Base-by-base conservation (phyloP, 2,797 vertebrate genomes). In the Poeciliopsis gracilis region DNA sequence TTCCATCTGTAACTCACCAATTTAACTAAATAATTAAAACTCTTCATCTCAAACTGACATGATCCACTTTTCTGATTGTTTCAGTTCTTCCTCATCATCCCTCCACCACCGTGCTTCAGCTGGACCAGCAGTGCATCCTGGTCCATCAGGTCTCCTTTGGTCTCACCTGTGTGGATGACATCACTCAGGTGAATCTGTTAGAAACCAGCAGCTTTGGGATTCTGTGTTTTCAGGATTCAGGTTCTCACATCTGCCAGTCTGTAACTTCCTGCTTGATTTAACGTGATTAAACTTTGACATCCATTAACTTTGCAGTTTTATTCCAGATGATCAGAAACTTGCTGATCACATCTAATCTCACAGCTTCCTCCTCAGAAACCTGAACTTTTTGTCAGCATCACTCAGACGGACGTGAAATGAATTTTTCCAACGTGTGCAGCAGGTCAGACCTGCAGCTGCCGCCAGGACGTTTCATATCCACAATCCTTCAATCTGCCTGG, bases 401-500 rank as follows among this genome's bases (percentile, higher is more conserved):
- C 28, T 49, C 45, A 51, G 30, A 72, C 3, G 28, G 46, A 72
- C 4, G 25, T 47, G n/a, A 72, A 20, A 73, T 45, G 16, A 73
- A 36, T 9, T 51, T 36, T 72, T 18, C 46, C 5, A 28, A 4
- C n/a, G 28, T 70, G 41, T 13, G 28, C 23, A 16, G 5, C 12
- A 47, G 25, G 45, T 30, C 25, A 47, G 70, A 72, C 16, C 23
- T 18, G 18, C 30, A 51, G 28, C 47, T 61, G 69, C 41, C 18
- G 0, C 67, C 55, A 38, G 41, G 51, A 82, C 71, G 49, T 70
- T 82, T 82, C 59, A 79, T 33, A 72, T 72, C 41, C 69, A 83
- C 67, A 82, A 61, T 47, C 38, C 77, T 72, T 4, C 33, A 73
- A 63, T 38, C 72, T 28, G 83, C 78, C 75, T 72, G 47, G 71